Base-by-base conservation (phyloP, 1,140 invertebrate genomes). In the Dufourea novaeangliae region DNA sequence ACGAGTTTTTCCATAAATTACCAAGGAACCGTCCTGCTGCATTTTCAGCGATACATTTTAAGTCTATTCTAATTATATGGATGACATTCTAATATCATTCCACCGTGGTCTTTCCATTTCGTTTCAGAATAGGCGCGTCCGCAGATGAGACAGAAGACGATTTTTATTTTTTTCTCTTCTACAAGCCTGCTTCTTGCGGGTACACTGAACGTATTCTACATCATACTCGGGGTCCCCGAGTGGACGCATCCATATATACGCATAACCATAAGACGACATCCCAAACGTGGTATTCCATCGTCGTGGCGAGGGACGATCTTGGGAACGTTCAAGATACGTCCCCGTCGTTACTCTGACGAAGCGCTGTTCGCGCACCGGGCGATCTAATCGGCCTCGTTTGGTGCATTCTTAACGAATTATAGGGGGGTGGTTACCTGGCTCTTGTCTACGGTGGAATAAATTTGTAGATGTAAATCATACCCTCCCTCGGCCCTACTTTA, bases 281-380 rank as follows among this genome's bases (percentile, higher is more conserved):
- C 82, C 86, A 88, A 87, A 89, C 73, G 80, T 86, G 82, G 82
- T 80, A 77, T 84, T 80, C 44, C 46, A 27, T 25, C 61, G 62
- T 59, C 61, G 69, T 66, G 32, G 5, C 41, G 37, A 39, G 12
- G 32, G 52, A 61, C 41, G 56, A 67, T 56, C 57, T n/a, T 59
- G 46, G 77, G n/a, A n/a, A n/a, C n/a, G n/a, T n/a, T n/a, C n/a
- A n/a, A n/a, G n/a, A n/a, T n/a, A n/a, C n/a, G n/a, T n/a, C n/a
- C n/a, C n/a, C 52, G 68, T 83, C 69, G 77, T 83, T 79, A 80
- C 72, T 62, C 66, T 78, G 56, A 81, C 68, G 54, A 78, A 83
- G n/a, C 74, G 67, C 46, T 50, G 46, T 68, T 82, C 29, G 56
- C 59, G 29, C 63, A 52, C 25, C 14, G 57, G 57, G 20, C 39